Percentiles rank a stretch among this genome's conserved stretches.
These are phyloP conservation scores for Actinopyga echinites DNA, from an alignment of 53 echinoderm and acorn worm species.

Conservation along the genomic window DNA sequence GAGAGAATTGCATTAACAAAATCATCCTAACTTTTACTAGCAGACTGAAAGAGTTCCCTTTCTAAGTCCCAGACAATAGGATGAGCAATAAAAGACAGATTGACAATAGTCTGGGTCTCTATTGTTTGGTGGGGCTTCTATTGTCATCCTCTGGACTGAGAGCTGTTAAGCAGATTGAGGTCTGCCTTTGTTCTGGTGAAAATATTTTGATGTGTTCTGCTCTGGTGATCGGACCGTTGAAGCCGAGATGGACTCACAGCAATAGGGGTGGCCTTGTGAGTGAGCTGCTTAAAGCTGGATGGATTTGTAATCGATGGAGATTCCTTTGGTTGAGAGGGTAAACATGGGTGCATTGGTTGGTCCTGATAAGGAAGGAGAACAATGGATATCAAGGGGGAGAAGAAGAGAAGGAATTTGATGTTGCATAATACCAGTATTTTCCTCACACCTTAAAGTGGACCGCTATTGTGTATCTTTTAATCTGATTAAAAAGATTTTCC, in stretches of 20 bases:
- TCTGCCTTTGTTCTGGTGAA: too few species aligned
- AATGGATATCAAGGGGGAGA: background rate
- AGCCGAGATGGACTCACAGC: too few species aligned
- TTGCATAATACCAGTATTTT: background rate
- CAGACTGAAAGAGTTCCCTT: slow-evolving; percentile 1
- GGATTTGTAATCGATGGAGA: slow-evolving; percentile 6
- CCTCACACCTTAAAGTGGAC: too few species aligned
- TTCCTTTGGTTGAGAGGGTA: background rate
- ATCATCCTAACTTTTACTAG: background rate
- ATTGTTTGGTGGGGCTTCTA: background rate
- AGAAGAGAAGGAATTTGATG: background rate
- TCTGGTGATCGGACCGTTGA: background rate
- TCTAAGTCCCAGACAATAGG: background rate
- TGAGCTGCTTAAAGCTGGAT: too few species aligned
- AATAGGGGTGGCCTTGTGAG: too few species aligned
- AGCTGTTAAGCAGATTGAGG: background rate
- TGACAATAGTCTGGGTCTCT: background rate
- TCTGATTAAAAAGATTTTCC: too few species aligned
- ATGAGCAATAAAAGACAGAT: background rate
- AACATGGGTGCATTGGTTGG: background rate
- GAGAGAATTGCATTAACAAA: slow-evolving; percentile 5
- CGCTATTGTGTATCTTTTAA: too few species aligned
- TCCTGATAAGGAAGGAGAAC: background rate
- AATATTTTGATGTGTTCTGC: slow-evolving; percentile 1
- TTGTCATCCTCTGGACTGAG: background rate